These are phyloP conservation scores for Chaetodon trifasciatus DNA, from an alignment of 2,797 vertebrate species.

Conservation along the genomic window DNA sequence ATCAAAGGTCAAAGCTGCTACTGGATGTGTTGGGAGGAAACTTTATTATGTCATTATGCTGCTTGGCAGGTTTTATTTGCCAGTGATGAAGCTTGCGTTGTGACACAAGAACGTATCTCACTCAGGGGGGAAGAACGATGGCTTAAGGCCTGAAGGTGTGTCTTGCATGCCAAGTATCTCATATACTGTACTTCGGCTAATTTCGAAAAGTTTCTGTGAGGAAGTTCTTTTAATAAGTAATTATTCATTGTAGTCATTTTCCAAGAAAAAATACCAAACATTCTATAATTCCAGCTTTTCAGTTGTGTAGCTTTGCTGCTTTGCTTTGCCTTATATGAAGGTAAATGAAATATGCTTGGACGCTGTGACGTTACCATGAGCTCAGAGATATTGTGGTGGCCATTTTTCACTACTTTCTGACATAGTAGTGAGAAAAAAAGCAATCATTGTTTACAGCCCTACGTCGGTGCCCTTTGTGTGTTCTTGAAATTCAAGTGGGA, in stretches of 20 bases:
- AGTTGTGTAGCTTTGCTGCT: not conserved
- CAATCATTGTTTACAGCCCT: not conserved
- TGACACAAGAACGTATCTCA: slow-evolving; percentile 53
- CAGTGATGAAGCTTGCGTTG: slow-evolving; percentile 60
- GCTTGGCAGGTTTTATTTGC: slow-evolving; percentile 70
- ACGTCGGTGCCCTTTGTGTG: not conserved
- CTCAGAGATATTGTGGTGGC: not conserved
- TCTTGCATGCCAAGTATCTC: slow-evolving; percentile 41
- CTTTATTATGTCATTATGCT: slow-evolving; percentile 68
- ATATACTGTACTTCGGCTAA: not conserved
- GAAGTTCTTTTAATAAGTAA: not conserved
- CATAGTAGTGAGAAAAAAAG: not conserved
- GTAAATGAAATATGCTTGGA: not conserved
- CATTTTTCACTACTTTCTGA: not conserved
- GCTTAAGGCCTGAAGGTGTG: not conserved
- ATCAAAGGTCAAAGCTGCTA: slow-evolving; percentile 63
- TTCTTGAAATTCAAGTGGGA: not conserved
- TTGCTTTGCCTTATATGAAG: not conserved
- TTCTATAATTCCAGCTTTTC: not conserved
- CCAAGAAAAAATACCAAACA: not conserved
- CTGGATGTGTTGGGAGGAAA: slow-evolving; percentile 51
- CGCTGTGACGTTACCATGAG: not conserved
- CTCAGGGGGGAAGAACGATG: slow-evolving; percentile 36
- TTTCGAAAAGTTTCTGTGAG: not conserved
- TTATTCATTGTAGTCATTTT: not conserved